Evolutionary conservation across 2,888 invertebrate genomes (phyloP), one percentile per base, ranked within the genome.

Genomic region (Heliconius hortense): DNA sequence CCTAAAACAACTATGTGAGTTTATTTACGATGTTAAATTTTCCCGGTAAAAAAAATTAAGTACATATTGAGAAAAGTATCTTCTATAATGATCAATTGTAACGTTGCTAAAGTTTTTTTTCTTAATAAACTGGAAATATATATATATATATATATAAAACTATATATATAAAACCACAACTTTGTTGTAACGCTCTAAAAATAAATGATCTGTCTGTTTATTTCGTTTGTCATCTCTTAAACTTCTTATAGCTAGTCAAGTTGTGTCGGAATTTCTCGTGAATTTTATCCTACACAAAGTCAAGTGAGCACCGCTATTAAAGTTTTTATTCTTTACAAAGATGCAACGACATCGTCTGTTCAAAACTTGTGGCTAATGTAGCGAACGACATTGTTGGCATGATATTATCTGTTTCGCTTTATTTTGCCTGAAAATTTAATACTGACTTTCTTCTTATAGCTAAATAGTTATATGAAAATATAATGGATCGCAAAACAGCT

Each of bases 101-200:
- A 68, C 15, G 24, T 26, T 67, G 18, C 11, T 21, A 24, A 67
- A 28, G 4, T 18, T 83, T 84, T 84, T 84, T 81, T 74, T 77
- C 2, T 82, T 83, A 81, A 84, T 87, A 86, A 87, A 86, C 82
- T 73, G 74, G 76, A 79, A 82, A 35, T 59, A 10, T 35, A n/a
- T 35, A 31, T n/a, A n/a, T n/a, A n/a, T n/a, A n/a, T n/a, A n/a
- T n/a, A n/a, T n/a, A n/a, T n/a, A n/a, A n/a, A n/a, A n/a, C n/a
- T n/a, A n/a, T n/a, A 35, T 59, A 10, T 35, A n/a, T 35, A 31
- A 35, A 43, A 28, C 18, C 48, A 31, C 24, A 18, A 4, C 26
- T 13, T 69, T 53, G 21, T 56, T 21, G 4, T 4, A 68, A 48
- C 8, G 21, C 11, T 53, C 48, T 48, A 67, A 2, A 67, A 43